Base-by-base conservation (phyloP, 2,888 invertebrate genomes). In the Allophyes oxyacanthae region DNA sequence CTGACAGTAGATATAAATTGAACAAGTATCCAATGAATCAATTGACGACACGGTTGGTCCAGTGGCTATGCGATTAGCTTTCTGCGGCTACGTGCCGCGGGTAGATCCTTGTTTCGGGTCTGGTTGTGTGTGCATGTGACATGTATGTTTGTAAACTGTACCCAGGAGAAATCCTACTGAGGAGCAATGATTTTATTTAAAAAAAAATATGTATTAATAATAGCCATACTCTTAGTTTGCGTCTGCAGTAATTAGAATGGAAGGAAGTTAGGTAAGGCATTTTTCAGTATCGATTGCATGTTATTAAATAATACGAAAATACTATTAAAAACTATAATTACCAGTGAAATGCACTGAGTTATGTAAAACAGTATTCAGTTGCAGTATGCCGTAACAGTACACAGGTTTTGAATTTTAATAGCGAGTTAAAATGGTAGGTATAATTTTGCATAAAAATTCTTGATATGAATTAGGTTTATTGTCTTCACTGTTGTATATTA, bases 171-270 rank as follows among this genome's bases (percentile, higher is more conserved):
- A n/a, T n/a, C n/a, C n/a, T n/a, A n/a, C n/a, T n/a, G n/a, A n/a
- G n/a, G n/a, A n/a, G n/a, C n/a, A n/a, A n/a, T n/a, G n/a, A n/a
- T n/a, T n/a, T n/a, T n/a, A n/a, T n/a, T n/a, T n/a, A n/a, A n/a
- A n/a, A n/a, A n/a, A n/a, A n/a, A n/a, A n/a, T n/a, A n/a, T n/a
- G 40, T 15, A 53, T 63, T 63, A 50, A 70, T 37, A 70, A 70
- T 52, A 15, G 36, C 20, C 2, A 10, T 33, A 15, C 26, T 45
- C 48, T 64, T 48, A 40, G 41, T 57, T 37, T 33, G 0, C 20
- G 2, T 11, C 14, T 14, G 6, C 6, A 33, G 48, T 49, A 61
- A 67, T 44, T 40, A 43, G 9, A 45, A 44, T 44, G 33, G 34
- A 34, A 49, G 64, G 48, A 69, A 55, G 44, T 64, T 49, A 57